Evolutionary conservation across 2,113 vertebrate species (phyloP), one percentile per base, ranked within the genome.

Genomic region (Bucco capensis): DNA sequence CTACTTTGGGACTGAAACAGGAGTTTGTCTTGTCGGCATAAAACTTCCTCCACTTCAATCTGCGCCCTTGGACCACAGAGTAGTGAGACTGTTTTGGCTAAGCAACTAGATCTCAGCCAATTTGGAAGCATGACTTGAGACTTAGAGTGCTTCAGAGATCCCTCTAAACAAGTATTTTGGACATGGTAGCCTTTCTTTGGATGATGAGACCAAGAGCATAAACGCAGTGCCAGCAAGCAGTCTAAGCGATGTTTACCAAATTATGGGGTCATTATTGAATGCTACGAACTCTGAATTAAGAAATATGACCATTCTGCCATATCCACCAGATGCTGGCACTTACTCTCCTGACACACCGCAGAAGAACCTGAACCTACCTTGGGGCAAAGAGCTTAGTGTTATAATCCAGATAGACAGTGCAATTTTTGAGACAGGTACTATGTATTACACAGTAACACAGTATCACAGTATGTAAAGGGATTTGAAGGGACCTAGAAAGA

Each of bases 191-290:
- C 23, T 18, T 27, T 6, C 14, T 73, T 3, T 47, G 35, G 40
- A 8, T 27, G 15, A 19, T 8, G 35, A 61, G 13, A 35, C 28
- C 31, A 33, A 72, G 11, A 50, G 12, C 37, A 18, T 4, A 30
- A 46, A 17, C 23, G 27, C 8, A 53, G 12, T 5, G 22, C 3
- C 60, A 62, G 30, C 0, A 0, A 57, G 42, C 19, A 46, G 8
- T 8, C 25, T 16, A 0, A 1, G 8, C 2, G 3, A 25, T 0
- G 0, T 27, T 58, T 31, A 66, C 15, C 0, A 74, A 42, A 14
- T 25, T 54, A 3, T 11, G 8, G 5, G 14, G 24, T 13, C 2
- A 28, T 58, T 71, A 51, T 42, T 64, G 33, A 72, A 60, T 14
- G 3, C 6, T 35, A 22, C 19, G 8, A 30, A 10, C 24, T 30